These are phyloP conservation scores for Drosophila pachea DNA, from an alignment of 1,140 invertebrate species.

Conservation along the genomic window DNA sequence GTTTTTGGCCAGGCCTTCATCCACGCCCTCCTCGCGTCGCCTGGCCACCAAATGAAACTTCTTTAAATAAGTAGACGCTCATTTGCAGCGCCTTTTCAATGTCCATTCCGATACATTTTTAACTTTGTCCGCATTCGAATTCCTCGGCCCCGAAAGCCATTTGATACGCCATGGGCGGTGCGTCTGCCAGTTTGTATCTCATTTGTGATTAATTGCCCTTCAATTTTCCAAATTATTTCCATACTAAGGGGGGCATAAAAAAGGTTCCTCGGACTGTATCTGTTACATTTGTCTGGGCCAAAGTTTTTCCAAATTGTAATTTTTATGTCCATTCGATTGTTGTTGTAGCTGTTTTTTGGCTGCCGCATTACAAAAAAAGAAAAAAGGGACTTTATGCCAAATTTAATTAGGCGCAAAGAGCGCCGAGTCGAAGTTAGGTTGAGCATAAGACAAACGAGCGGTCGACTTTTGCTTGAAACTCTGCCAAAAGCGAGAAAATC, in stretches of 20 bases:
- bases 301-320: constrained; percentile 62
- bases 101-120: constrained; percentile 54
- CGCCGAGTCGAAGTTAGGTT: constrained; percentile 48
- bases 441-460: constrained; percentile 66
- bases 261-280: constrained; percentile 37
- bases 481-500: constrained; percentile 67
- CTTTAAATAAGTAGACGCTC: constrained; percentile 73
- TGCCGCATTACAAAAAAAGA: constrained; percentile 45
- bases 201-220: constrained; percentile 76
- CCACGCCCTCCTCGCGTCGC: constrained; percentile 6
- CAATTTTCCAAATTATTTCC: constrained; percentile 70
- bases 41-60: constrained; percentile 66
- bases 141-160: constrained; percentile 33
- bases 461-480: constrained; percentile 74
- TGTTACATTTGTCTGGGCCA: constrained; percentile 70
- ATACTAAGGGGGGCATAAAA: constrained; percentile 20
- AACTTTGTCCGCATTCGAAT: constrained; percentile 50
- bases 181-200: constrained; percentile 65
- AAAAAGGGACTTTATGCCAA: constrained; percentile 76
- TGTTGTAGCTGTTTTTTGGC: constrained; percentile 1
- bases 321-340: constrained; percentile 24
- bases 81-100: constrained; percentile 67
- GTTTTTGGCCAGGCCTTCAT: constrained; percentile 30
- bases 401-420: constrained; percentile 76
- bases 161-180: constrained; percentile 47